These are phyloP conservation scores for Oeneis ivallda DNA, from an alignment of 2,888 invertebrate genomes.

Conservation along the genomic window DNA sequence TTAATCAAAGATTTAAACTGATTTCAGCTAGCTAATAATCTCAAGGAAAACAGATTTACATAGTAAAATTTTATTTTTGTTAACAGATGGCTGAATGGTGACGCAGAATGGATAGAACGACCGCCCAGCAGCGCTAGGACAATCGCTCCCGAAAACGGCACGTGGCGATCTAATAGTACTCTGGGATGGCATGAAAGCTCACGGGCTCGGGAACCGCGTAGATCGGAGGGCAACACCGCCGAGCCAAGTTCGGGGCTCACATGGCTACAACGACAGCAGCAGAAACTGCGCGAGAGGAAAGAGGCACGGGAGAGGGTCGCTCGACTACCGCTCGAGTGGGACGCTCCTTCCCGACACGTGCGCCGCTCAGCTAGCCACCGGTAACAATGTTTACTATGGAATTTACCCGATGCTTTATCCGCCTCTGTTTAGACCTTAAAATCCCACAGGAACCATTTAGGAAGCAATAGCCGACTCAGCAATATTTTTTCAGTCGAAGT, in stretches of 20 bases:
- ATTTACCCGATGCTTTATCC: background rate
- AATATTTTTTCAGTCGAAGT: too few species aligned
- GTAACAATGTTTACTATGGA: slow-evolving; percentile 45
- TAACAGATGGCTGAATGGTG: slow-evolving; percentile 72
- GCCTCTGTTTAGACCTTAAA: too few species aligned
- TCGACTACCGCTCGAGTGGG: slow-evolving; percentile 86
- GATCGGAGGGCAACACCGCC: slow-evolving; percentile 62
- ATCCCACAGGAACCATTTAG: too few species aligned
- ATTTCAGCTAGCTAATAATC: too few species aligned
- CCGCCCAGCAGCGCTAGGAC: slow-evolving; percentile 60
- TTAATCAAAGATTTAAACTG: too few species aligned
- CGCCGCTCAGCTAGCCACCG: slow-evolving; percentile 78
- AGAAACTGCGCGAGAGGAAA: slow-evolving; percentile 88
- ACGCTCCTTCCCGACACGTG: slow-evolving; percentile 71
- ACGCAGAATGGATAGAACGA: slow-evolving; percentile 69
- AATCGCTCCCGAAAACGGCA: slow-evolving; percentile 64
- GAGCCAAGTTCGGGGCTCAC: slow-evolving; percentile 82
- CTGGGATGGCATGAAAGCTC: slow-evolving; percentile 69
- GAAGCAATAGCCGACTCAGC: too few species aligned
- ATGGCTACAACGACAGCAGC: slow-evolving; percentile 92
- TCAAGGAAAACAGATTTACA: background rate
- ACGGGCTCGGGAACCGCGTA: slow-evolving; percentile 62
- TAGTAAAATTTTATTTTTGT: background rate
- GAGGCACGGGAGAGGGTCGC: slow-evolving; percentile 88
- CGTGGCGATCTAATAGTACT: slow-evolving; percentile 70